Base-by-base conservation (phyloP, 2,797 vertebrate species). In the Lepilemur ruficaudatus region DNA sequence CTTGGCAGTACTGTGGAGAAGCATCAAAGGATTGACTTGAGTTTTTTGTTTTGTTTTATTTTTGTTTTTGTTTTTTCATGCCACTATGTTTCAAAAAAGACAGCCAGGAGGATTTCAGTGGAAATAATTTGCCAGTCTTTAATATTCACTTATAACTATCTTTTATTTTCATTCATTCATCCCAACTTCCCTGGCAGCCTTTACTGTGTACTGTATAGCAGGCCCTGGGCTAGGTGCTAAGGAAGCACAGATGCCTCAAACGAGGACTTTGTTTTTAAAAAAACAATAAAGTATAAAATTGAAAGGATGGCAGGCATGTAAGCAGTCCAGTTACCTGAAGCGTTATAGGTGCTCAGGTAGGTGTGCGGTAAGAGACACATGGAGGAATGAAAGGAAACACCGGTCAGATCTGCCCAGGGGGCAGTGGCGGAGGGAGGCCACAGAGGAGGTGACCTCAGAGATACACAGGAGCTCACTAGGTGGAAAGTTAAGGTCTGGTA, bases 81-180 rank as follows among this genome's bases (percentile, higher is more conserved):
- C n/a, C 41, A 67, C 18, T 12, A 22, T 57, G 12, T 92, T 95
- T 93, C 18, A 80, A 65, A 89, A 70, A 81, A 48, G 11, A 69
- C 32, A 72, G 11, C 32, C 43, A 91, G 59, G 43, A 90, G 28
- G 25, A 25, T 18, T 61, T 94, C 61, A n/a, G 38, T 92, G 69
- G 46, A 69, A 95, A 38, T 90, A 63, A 72, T 72, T 83, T 67
- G 18, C 52, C 32, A 92, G 4, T 92, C 55, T 88, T 95, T 94
- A 87, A 90, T 94, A 73, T 59, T 94, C 32, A 57, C 43, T 41
- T 84, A 22, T 70, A 59, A 69, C 25, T 76, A 6, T 91, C 18
- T 78, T 80, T 79, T 81, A n/a, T 85, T 84, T 89, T 73, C 55
- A 46, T 59, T 59, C 12, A 28, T 81, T 94, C 67, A 41, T 87